phyloP scores from a whole-genome alignment of 2,113 vertebrate species.

The Dryoscopus gambensis region DNA sequence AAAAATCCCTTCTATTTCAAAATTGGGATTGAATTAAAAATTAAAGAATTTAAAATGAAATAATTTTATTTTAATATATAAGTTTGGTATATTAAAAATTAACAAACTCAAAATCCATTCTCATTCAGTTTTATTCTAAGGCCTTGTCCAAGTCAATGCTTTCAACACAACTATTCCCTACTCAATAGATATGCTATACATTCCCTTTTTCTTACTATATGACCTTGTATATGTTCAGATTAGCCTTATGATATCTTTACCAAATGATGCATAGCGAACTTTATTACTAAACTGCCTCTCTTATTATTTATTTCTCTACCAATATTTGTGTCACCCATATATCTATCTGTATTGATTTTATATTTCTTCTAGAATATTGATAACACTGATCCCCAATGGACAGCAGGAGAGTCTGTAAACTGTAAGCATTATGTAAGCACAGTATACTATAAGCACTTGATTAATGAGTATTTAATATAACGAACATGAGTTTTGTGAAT shows the following conservation, averaged over 20 bases:
- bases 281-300: not conserved
- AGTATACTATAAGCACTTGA: not conserved
- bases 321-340: not conserved
- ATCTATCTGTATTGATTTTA: conserved; percentile 7
- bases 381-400: rapidly evolving
- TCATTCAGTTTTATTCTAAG: not conserved
- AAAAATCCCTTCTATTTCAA: not conserved
- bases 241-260: not conserved
- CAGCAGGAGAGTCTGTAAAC: not conserved
- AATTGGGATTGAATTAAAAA: not conserved
- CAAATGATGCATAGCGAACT: not conserved
- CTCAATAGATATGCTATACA: not conserved
- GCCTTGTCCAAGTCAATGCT: not conserved
- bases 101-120: not conserved
- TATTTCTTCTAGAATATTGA: not conserved
- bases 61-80: not conserved
- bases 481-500: not conserved
- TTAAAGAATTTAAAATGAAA: not conserved
- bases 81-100: not conserved
- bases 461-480: not conserved
- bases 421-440: not conserved
- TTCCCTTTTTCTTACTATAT: not conserved
- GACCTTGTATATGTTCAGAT: not conserved
- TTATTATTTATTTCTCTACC: not conserved
- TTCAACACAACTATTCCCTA: not conserved